Evolutionary conservation across 2,797 vertebrate species (phyloP).

Genomic region (Helostoma temminkii): DNA sequence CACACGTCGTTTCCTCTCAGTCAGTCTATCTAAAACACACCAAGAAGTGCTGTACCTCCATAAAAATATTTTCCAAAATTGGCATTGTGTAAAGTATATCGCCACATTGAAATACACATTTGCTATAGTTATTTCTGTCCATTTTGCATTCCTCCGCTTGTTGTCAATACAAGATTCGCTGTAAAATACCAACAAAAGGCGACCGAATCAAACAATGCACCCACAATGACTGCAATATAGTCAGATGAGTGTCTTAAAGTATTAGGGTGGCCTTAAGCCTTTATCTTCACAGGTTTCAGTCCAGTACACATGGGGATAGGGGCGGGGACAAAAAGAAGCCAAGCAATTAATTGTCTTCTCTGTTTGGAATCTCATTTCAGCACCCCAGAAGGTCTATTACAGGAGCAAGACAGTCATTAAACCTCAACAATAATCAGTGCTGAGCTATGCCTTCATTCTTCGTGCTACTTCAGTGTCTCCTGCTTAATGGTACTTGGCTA

Average conservation of each 20-base stretch:
- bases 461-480: slow-evolving; percentile 70
- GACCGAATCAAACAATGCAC: slow-evolving; percentile 61
- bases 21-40: slow-evolving; percentile 2
- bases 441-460: slow-evolving; percentile 80
- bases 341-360: slow-evolving; percentile 88
- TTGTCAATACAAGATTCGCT: slow-evolving; percentile 5
- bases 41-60: neutral
- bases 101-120: neutral
- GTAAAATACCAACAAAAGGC: slow-evolving; percentile 19
- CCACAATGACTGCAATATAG: slow-evolving; percentile 54
- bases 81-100: slow-evolving; percentile 3
- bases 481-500: slow-evolving; percentile 70
- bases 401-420: slow-evolving; percentile 85
- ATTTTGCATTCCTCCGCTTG: slow-evolving; percentile 1
- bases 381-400: slow-evolving; percentile 86
- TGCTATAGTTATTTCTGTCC: neutral
- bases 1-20: too few species aligned
- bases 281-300: slow-evolving; percentile 83
- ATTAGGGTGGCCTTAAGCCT: slow-evolving; percentile 79
- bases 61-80: slow-evolving; percentile 8
- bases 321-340: slow-evolving; percentile 81
- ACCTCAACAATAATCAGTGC: slow-evolving; percentile 86
- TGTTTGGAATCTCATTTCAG: slow-evolving; percentile 86
- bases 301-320: slow-evolving; percentile 73
- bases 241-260: slow-evolving; percentile 71